Evolutionary conservation across 53 echinoderm and acorn worm genomes (phyloP).

Genomic region (Actinopyga echinites): DNA sequence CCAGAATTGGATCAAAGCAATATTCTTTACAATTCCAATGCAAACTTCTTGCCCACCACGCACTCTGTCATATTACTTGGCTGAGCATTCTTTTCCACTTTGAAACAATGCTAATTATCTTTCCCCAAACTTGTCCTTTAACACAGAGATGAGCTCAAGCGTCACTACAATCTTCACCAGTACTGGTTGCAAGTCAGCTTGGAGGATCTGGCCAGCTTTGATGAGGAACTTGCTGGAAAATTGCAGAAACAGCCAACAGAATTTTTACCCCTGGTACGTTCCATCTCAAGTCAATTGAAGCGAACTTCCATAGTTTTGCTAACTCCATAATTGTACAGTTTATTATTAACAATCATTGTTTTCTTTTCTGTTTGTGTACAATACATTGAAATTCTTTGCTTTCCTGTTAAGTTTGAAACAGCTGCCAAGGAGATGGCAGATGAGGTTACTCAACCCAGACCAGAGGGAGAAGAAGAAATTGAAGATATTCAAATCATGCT

Average conservation of each 20-base stretch:
- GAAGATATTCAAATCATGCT: slow-evolving; percentile 94
- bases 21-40: too few relatives aligned
- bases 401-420: slow-evolving; percentile 93
- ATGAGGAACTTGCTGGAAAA: slow-evolving; percentile 94
- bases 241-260: slow-evolving; percentile 85
- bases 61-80: too few relatives aligned
- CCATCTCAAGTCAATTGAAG: neutral
- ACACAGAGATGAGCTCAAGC: slow-evolving; percentile 72
- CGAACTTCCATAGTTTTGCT: neutral
- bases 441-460: slow-evolving; percentile 92
- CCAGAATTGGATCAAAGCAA: too few relatives aligned
- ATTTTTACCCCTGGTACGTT: slow-evolving; percentile 82
- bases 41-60: too few relatives aligned
- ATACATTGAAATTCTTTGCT: too few relatives aligned
- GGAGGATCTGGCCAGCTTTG: slow-evolving; percentile 92
- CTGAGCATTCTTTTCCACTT: too few relatives aligned
- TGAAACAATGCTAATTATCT: too few relatives aligned
- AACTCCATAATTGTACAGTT: too few relatives aligned
- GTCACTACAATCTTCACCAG: slow-evolving; percentile 80
- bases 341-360: neutral
- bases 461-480: slow-evolving; percentile 76
- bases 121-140: too few relatives aligned
- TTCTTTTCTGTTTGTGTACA: too few relatives aligned
- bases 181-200: slow-evolving; percentile 75
- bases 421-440: slow-evolving; percentile 92